Evolutionary conservation across 2,113 vertebrate genomes (phyloP), one percentile per base, ranked within the genome.

Genomic region (Osmerus mordax): DNA sequence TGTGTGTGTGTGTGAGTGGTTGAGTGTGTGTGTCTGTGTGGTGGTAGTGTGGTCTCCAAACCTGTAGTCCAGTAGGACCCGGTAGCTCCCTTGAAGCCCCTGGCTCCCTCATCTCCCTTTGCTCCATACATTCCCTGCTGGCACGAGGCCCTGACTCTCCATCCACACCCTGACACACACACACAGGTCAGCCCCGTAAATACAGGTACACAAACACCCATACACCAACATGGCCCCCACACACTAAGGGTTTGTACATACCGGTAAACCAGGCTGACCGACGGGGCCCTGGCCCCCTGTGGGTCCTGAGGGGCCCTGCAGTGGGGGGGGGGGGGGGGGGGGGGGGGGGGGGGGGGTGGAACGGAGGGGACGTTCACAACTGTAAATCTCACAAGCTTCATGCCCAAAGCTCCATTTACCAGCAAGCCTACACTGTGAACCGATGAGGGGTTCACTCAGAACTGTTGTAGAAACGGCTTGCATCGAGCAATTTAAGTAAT

Each of bases 81-180:
- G 0, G 77, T 82, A 5, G 84, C 61, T 4, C 96, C 96, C 25
- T 90, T 87, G 36, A 93, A 93, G 41, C 96, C 96, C 73, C 93
- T 88, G 0, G 68, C 41, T 67, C 96, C 96, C 72, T 98, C 96
- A 32, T 98, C 95, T 73, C 96, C 96, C 82, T 98, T 98, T 51
- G 92, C 91, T 0, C 96, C 96, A 0, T 92, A 91, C 92, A 97
- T 94, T 16, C 96, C 96, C 73, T 95, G 93, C 79, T 95, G 94
- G 60, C 96, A 15, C 93, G 91, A 56, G 91, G 94, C 3, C 96
- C 96, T 36, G 92, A 87, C 67, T 96, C 94, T 5, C 96, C 95
- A 0, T 98, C 96, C 3, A 83, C 84, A 47, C 96, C 96, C 96
- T 97, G 79, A 70, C 75, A 81, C 54, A 65, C 2, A 69, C 62